Evolutionary conservation across 2,797 vertebrate species (phyloP), one percentile per base, ranked within the genome.

Genomic region (Emys orbicularis): DNA sequence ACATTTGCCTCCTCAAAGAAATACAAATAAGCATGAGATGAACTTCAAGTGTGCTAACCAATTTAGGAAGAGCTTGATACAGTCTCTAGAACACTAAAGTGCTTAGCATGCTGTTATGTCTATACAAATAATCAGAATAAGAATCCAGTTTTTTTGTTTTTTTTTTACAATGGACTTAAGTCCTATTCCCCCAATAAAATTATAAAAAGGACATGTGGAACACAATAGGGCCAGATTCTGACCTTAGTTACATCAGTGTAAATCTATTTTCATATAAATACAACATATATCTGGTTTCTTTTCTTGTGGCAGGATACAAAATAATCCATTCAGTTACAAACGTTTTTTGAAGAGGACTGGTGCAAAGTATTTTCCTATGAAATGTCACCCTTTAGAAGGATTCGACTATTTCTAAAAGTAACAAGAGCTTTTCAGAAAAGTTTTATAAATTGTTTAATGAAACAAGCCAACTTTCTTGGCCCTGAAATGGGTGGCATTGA

Each of bases 231-330:
- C 2, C 15, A 11, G 2, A 57, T 86, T 86, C 54, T 92, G 31
- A 49, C 10, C 88, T 83, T 57, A 86, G 92, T 94, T 92, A 8
- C 34, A 85, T 19, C 84, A 79, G 72, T 49, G 31, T 44, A 13
- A 53, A 16, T 87, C 27, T 54, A 1, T 87, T 93, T 92, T 65
- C 2, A 84, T 83, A 79, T 47, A 1, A 2, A 52, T 72, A 79
- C 27, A 57, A 23, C 27, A 81, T 27, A 10, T 37, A 79, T 65
- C 12, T 11, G 5, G 31, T 79, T 2, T 81, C 86, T 84, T 83
- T 79, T n/a, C 23, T 54, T 0, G 1, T 83, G 54, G 90, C 0
- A 0, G 13, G 29, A 49, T 95, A 56, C 31, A 52, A 84, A 44
- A 90, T 56, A 88, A 83, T 54, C 15, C 0, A 6, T 77, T 91